Base-by-base conservation (phyloP, 2,797 vertebrate genomes). In the Gila robusta region DNA sequence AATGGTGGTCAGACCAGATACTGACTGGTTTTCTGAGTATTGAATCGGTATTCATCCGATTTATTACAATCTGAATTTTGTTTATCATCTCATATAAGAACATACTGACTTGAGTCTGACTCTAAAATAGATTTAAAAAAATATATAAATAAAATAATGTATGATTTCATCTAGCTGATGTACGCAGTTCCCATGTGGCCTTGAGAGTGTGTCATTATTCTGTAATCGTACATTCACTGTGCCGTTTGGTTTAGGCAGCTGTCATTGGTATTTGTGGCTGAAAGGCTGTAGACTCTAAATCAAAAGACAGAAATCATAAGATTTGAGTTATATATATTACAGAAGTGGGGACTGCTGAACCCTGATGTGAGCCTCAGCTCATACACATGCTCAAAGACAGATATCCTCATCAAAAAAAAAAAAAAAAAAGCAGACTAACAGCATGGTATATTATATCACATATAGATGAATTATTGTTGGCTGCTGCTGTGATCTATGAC, bases 121-220 rank as follows among this genome's bases (percentile, higher is more conserved):
- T 90, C 89, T 88, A 73, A 87, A 59, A 73, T 64, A 83, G 19
- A 69, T 72, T 69, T 44, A 0, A 1, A 47, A 47, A 16, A 16
- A 2, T 26, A 1, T 39, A 11, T 39, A 1, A 62, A 66, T 81
- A 92, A 91, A 93, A 94, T 93, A 87, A 93, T 93, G 87, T 87
- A 93, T 92, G 6, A 81, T 91, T 87, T 89, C 86, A 91, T 85
- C 78, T 26, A 62, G 90, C 89, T 81, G n/a, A 79, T 81, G 87
- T 77, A 84, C 69, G 23, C 52, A 52, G 62, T 86, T 92, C 81
- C 81, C 14, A 37, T 28, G 62, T 41, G 79, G 87, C 87, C 67
- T 76, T 69, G 49, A 88, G 86, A 87, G 85, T 82, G 87, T 90
- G 87, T 90, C 91, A 88, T 93, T 89, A 90, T 92, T 91, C 92